phyloP scores from a whole-genome alignment of 2,797 vertebrate genomes.

The Babyrousa celebensis region DNA sequence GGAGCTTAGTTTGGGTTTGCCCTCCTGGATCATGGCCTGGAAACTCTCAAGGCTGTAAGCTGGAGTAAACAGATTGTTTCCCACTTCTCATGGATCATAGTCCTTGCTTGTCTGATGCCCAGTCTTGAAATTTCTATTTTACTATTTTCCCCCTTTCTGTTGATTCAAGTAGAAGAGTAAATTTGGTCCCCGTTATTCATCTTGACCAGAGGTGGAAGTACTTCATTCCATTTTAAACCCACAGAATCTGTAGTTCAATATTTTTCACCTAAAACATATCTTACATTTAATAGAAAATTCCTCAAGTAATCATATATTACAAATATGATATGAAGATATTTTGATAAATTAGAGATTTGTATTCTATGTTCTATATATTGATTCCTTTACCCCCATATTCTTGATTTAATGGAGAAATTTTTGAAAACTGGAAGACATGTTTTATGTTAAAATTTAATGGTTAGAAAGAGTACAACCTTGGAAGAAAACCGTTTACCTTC shows the following conservation, averaged over 20 bases:
- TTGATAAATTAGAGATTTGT: background rate
- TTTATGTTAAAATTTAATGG: constrained; percentile 27
- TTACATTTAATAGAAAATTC: background rate
- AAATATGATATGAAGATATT: background rate
- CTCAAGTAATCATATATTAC: background rate
- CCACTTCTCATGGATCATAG: background rate
- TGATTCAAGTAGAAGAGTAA: background rate
- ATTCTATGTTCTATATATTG: background rate
- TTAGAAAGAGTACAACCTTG: background rate
- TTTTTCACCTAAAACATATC: background rate
- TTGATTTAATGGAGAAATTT: background rate
- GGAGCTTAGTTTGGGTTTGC: background rate
- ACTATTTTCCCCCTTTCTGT: background rate
- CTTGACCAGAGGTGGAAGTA: background rate
- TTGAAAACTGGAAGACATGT: background rate
- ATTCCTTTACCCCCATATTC: background rate
- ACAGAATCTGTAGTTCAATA: background rate
- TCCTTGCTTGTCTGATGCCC: background rate
- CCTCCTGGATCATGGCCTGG: background rate
- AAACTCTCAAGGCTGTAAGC: background rate
- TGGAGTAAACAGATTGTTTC: background rate
- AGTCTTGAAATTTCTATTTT: background rate
- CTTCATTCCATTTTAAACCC: background rate
- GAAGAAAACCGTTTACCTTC: constrained; percentile 47
- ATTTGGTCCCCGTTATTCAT: background rate